phyloP scores from a whole-genome alignment of 2,888 invertebrate species.

The Harpagoxenus sublaevis region DNA sequence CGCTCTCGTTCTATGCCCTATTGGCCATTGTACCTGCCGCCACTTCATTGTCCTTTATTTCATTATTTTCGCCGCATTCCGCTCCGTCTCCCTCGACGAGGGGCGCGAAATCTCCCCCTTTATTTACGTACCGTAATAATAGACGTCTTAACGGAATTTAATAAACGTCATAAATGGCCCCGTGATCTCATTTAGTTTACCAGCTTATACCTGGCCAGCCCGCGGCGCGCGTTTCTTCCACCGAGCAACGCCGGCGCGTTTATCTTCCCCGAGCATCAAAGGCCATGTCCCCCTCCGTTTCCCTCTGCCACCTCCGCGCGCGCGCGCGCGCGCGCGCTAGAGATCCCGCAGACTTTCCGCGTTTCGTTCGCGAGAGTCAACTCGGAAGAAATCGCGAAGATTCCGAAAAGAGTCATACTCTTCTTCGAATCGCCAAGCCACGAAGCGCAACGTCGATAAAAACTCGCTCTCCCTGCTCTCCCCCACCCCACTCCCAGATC shows the following conservation, averaged over 20 bases:
- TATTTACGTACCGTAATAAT: slow-evolving; percentile 81
- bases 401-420: background rate
- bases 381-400: background rate
- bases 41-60: slow-evolving; percentile 83
- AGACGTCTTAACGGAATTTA: slow-evolving; percentile 84
- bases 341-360: no score
- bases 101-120: slow-evolving; percentile 70
- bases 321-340: background rate
- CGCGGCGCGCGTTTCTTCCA: slow-evolving; percentile 35
- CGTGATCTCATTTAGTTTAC: slow-evolving; percentile 78
- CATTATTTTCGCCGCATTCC: slow-evolving; percentile 83
- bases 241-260: slow-evolving; percentile 1
- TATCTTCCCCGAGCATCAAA: slow-evolving; percentile 41
- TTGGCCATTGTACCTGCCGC: slow-evolving; percentile 83
- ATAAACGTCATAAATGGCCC: slow-evolving; percentile 84
- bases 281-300: background rate
- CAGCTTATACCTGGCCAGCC: slow-evolving; percentile 64
- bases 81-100: slow-evolving; percentile 55
- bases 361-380: background rate
- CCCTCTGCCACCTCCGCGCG: background rate
- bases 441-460: background rate
- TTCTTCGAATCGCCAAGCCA: background rate
- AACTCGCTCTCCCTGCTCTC: background rate
- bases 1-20: slow-evolving; percentile 74
- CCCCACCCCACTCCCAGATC: background rate